phyloP scores from a whole-genome alignment of 23 tunicate genomes.

The Oikopleura dioica region DNA sequence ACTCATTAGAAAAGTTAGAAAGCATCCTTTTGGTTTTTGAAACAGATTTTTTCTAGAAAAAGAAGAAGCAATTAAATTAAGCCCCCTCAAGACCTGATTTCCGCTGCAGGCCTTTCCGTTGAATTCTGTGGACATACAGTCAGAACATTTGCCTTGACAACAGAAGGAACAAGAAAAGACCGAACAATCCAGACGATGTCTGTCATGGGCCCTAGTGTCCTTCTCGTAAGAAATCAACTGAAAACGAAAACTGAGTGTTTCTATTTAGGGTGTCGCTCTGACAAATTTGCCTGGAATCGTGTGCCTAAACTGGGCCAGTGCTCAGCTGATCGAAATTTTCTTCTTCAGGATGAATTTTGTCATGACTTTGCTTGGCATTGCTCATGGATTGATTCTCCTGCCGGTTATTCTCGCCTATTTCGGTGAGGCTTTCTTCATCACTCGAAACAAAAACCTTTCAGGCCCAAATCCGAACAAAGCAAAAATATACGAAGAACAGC shows the following conservation, averaged over 20 bases:
- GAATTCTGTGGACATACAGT: conserved; percentile 82
- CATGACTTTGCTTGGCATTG: conserved; percentile 72
- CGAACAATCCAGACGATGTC: conserved; percentile 61
- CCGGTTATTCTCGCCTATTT: conserved; percentile 85
- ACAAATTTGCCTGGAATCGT: conserved; percentile 95
- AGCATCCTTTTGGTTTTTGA: no score
- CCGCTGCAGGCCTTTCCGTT: conserved; percentile 76
- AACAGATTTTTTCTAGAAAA: no score
- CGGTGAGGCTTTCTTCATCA: conserved; percentile 38
- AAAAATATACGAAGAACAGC: conserved; percentile 41
- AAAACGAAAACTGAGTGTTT: no score
- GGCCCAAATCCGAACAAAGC: conserved; percentile 84
- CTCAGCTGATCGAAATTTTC: conserved; percentile 81
- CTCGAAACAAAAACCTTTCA: no score
- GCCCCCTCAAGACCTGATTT: no score
- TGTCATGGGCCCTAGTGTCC: conserved; percentile 88
- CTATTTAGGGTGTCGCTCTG: conserved; percentile 80
- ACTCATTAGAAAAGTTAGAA: no score
- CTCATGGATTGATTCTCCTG: conserved; percentile 82
- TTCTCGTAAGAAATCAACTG: no score
- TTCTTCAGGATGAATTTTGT: conserved; percentile 96
- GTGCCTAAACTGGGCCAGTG: conserved; percentile 68
- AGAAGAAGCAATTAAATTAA: no score
- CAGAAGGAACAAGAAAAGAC: conserved; percentile 28
- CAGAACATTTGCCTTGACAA: conserved; percentile 44